These are phyloP conservation scores for Zonitis immaculata DNA, from an alignment of 2,888 invertebrate species.

Conservation along the genomic window DNA sequence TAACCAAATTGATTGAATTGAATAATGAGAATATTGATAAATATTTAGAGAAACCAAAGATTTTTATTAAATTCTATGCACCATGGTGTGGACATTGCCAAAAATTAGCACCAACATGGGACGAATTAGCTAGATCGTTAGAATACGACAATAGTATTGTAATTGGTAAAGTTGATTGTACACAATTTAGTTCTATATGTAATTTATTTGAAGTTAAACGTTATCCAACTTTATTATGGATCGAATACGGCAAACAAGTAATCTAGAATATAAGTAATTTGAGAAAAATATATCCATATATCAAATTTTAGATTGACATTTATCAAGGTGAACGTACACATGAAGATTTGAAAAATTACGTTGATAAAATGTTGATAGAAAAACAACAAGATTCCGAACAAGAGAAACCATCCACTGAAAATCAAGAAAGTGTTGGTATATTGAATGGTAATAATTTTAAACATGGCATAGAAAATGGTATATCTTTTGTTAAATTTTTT, in stretches of 20 bases:
- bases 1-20: constrained; percentile 64
- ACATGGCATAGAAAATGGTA: constrained; percentile 63
- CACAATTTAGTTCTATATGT: constrained; percentile 69
- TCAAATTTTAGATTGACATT: constrained; percentile 70
- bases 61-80: constrained; percentile 88
- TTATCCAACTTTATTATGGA: constrained; percentile 84
- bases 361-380: constrained; percentile 63
- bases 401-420: not conserved
- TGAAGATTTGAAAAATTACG: constrained; percentile 66
- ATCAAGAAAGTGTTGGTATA: constrained; percentile 35
- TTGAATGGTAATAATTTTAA: constrained; percentile 70
- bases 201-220: constrained; percentile 77
- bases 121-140: constrained; percentile 68
- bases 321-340: constrained; percentile 64
- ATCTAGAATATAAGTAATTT: constrained; percentile 32
- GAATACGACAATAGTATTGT: constrained; percentile 62
- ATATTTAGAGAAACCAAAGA: constrained; percentile 66
- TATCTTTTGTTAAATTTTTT: constrained; percentile 81
- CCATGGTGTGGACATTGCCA: constrained; percentile 91
- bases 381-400: constrained; percentile 26
- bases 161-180: constrained; percentile 83
- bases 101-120: constrained; percentile 81
- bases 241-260: constrained; percentile 80
- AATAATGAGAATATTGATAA: constrained; percentile 72
- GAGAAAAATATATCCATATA: too few species aligned